Base-by-base conservation (phyloP, 2,888 invertebrate species). In the Drosophila multiciliata region DNA sequence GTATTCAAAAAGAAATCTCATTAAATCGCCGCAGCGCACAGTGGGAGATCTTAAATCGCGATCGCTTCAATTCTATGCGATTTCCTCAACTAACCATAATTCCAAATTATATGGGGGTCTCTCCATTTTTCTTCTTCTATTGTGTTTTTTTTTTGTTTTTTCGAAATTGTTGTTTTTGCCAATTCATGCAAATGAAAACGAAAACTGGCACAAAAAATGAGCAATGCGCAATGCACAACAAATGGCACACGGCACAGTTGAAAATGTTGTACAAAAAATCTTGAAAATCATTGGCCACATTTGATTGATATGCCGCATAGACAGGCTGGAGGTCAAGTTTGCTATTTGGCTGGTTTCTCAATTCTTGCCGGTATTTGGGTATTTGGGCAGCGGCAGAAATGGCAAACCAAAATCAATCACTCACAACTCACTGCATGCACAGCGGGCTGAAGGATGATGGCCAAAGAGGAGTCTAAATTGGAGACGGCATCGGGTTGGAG, bases 141-240 rank as follows among this genome's bases (percentile, higher is more conserved):
- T 29, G 29, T 45, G n/a, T 45, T 15, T 49, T 57, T 9, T 12
- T 20, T 9, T 12, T 29, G 38, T 48, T 35, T 40, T 11, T 6
- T 17, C 1, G 2, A 1, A 3, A 6, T 15, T 35, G 17, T 57
- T 60, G 29, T 57, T 83, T 80, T 54, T 64, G 82, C 80, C 83
- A 80, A 85, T 86, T 85, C 85, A 86, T 89, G 87, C 87, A 75
- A 90, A 86, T 89, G 84, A 87, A 84, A 84, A 89, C 84, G 87
- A 87, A 89, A 86, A 76, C 88, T 73, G 81, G 57, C 80, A 80
- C 66, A 84, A 66, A 73, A 58, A 64, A 58, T 59, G 49, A 40
- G 70, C 50, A 61, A 58, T 61, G 48, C 38, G 69, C 52, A 53
- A 66, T 49, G 59, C 36, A 59, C 45, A 53, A 61, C 68, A 83